These are phyloP conservation scores for Heterodera carotae DNA, from an alignment of 1,140 invertebrate species.

Conservation along the genomic window DNA sequence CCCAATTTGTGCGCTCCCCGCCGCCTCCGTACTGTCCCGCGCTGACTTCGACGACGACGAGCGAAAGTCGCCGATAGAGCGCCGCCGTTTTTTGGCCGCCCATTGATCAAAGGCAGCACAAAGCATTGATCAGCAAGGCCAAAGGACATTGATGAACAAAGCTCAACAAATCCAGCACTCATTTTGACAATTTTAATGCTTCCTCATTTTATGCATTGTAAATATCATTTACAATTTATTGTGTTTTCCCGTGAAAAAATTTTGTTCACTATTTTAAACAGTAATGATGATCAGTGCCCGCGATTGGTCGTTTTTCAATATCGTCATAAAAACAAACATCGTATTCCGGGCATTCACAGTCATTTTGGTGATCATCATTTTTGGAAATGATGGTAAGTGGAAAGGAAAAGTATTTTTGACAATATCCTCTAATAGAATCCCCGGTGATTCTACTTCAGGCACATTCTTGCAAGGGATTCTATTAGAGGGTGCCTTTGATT, in stretches of 20 bases:
- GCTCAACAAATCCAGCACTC: background rate
- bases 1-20: constrained; percentile 14
- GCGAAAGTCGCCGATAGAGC: background rate
- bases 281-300: too few species aligned
- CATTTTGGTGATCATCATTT: background rate
- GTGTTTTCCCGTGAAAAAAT: too few species aligned
- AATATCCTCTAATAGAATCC: too few species aligned
- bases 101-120: background rate
- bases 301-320: too few species aligned
- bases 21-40: constrained; percentile 24
- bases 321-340: background rate
- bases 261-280: too few species aligned
- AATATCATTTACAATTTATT: too few species aligned
- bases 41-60: background rate
- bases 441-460: too few species aligned
- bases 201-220: too few species aligned
- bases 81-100: too few species aligned
- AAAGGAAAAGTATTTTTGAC: too few species aligned
- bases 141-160: background rate
- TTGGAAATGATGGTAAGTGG: background rate
- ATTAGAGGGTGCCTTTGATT: too few species aligned
- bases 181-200: background rate
- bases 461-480: too few species aligned
- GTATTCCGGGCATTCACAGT: background rate
- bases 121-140: background rate